Base-by-base conservation (phyloP, 2,888 invertebrate species). In the Torymus texanus region DNA sequence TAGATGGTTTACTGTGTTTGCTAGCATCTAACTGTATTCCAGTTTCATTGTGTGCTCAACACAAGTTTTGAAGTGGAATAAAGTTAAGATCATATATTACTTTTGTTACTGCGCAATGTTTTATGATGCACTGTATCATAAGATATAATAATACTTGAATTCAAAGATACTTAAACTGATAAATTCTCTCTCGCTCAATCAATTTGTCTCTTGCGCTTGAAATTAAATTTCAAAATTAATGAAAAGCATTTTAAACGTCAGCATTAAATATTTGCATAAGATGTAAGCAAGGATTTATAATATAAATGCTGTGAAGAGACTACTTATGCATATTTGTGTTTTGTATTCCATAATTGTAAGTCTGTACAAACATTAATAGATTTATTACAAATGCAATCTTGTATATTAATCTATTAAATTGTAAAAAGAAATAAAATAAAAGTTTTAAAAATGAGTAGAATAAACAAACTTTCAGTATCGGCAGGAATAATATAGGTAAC, bases 401-500 rank as follows among this genome's bases (percentile, higher is more conserved):
- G 41, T 41, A 41, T 41, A 41, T 41, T 56, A 67, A 24, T 65
- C 63, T 75, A 75, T 18, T 41, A 41, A 41, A 63, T 70, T 77
- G 41, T 29, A 72, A 53, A 78, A 41, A 50, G 10, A 41, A 41
- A 41, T 41, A 41, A 62, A 4, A 70, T 10, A 79, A 14, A 77
- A 75, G 62, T 59, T n/a, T 50, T 62, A 59, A 62, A 72, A 59
- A 76, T 67, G 65, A 80, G 80, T 81, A 70, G 51, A 61, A 75
- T 41, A 72, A 58, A 77, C 62, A 76, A 79, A 59, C 41, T 63
- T 65, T 86, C 85, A 85, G 84, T 85, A 85, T 86, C 84, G 88
- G 87, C 86, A 85, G 82, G 83, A 83, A 83, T 80, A 81, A 82
- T 68, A 71, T 80, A 83, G 84, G 83, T 85, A 83, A 84, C 86